These are phyloP conservation scores for Campylomormyrus tamandua DNA, from an alignment of 2,113 vertebrate species.

Conservation along the genomic window DNA sequence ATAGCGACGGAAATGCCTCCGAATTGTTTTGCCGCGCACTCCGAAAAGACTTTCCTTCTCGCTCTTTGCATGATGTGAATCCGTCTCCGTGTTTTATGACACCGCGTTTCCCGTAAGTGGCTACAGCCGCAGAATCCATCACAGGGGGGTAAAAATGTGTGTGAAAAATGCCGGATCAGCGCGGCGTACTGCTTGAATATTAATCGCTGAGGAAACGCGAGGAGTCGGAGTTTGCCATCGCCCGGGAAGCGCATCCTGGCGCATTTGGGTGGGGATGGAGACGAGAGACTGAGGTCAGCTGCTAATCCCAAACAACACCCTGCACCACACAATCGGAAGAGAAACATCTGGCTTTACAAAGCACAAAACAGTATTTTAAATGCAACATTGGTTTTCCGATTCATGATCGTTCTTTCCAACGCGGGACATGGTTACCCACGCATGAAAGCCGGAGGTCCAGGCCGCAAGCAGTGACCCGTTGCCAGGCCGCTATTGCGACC, in stretches of 20 bases:
- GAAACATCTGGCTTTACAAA: background rate
- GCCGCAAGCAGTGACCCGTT: background rate
- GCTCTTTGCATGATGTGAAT: background rate
- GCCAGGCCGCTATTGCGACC: too few species aligned
- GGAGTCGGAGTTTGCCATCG: background rate
- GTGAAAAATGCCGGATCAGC: background rate
- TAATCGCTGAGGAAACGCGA: background rate
- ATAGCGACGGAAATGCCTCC: background rate
- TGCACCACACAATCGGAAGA: background rate
- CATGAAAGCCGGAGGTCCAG: background rate
- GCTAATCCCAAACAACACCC: background rate
- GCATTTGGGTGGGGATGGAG: background rate
- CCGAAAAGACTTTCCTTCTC: background rate
- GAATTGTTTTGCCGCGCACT: background rate
- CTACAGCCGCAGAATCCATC: background rate
- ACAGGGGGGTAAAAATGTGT: background rate
- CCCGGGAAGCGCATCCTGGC: background rate
- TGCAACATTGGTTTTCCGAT: background rate
- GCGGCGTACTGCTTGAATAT: background rate
- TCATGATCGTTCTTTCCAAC: background rate
- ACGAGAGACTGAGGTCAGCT: background rate
- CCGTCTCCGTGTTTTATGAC: background rate
- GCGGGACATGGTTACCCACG: background rate
- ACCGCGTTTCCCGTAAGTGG: background rate
- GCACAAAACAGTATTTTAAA: background rate